Base-by-base conservation (phyloP, 2,888 invertebrate genomes). In the Drosophila leonis region DNA sequence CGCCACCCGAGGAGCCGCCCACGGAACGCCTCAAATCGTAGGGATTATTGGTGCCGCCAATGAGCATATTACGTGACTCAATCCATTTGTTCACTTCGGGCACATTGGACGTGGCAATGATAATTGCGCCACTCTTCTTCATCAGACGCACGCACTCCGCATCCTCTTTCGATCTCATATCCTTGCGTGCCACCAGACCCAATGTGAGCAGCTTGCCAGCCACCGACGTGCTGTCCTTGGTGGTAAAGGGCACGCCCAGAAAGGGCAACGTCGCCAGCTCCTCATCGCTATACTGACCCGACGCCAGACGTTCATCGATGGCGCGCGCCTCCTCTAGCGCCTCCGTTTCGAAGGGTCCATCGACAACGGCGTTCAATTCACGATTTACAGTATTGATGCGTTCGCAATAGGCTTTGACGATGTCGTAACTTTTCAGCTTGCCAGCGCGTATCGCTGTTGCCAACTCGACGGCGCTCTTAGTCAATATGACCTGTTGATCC, bases 1-100 rank as follows among this genome's bases (percentile, higher is more conserved):
- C 98, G 1, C 97, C 97, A 39, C 98, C 98, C 71, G 98, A 98
- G 76, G 98, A 98, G 49, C 99, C 99, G 15, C 99, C 99, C 2
- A 96, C 96, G 1, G 95, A 97, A 72, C 97, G 95, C 0, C 96
- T 96, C 0, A 95, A 94, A 93, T 98, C 96, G 92, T 98, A 98
- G 0, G 99, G 98, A 94, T 99, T 99, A 88, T 95, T 95, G 0
- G 98, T 98, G 90, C 96, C 95, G 0, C 99, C 99, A 91, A 96
- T 97, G 57, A 99, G 92, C 88, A 96, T 96, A 94, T 99, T 99
- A 67, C 96, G 95, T 0, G 97, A 95, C 93, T 99, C 99, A 72
- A 71, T 94, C 97, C 99, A 99, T 93, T 98, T 95, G 93, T 98
- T 98, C 39, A 98, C 94, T 93, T 98, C 98, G 0, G 98, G 98